Percentiles rank a stretch among this genome's conserved stretches.
Conservation (phyloP, 2,888 invertebrate species). For the Gymnosoma rotundatum region DNA sequence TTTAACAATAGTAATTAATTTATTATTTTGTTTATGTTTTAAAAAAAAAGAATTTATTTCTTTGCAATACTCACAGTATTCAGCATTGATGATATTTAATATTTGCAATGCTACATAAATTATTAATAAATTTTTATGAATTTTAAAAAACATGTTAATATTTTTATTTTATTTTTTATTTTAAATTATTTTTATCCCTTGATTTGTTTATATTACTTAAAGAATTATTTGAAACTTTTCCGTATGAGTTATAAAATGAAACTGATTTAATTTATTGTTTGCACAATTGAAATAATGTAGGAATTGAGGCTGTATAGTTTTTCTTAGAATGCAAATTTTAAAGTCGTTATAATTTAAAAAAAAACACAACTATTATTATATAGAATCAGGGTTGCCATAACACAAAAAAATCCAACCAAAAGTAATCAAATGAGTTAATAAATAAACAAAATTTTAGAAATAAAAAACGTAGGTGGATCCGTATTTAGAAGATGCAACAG, state of each 20-base stretch:
- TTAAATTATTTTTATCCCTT: not conserved
- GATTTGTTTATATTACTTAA: not conserved
- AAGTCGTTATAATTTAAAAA: not conserved
- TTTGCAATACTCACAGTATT: slow-evolving; percentile 31
- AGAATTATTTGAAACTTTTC: slow-evolving; percentile 16
- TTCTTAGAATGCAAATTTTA: slow-evolving; percentile 1
- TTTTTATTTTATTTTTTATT: slow-evolving; percentile 3
- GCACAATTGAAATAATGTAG: slow-evolving; percentile 17
- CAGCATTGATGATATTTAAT: not conserved
- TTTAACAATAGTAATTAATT: not conserved
- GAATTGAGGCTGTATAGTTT: not conserved
- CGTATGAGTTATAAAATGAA: slow-evolving; percentile 19
- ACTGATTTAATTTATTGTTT: slow-evolving; percentile 31
- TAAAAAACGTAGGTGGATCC: too few species aligned
- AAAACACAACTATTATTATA: not conserved
- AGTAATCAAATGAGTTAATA: too few species aligned
- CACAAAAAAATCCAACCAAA: too few species aligned
- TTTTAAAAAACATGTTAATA: not conserved
- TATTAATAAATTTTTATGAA: slow-evolving; percentile 1
- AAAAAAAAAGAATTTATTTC: too few species aligned
- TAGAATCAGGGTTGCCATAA: too few species aligned
- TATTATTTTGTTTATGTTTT: not conserved
- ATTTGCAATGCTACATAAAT: not conserved
- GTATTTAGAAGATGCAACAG: too few species aligned
- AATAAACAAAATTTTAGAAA: too few species aligned